A percentile compares a stretch with the other conserved stretches of the same genome.
Conservation (phyloP, 1,140 invertebrate species). For the Paraescarpia echinospica region DNA sequence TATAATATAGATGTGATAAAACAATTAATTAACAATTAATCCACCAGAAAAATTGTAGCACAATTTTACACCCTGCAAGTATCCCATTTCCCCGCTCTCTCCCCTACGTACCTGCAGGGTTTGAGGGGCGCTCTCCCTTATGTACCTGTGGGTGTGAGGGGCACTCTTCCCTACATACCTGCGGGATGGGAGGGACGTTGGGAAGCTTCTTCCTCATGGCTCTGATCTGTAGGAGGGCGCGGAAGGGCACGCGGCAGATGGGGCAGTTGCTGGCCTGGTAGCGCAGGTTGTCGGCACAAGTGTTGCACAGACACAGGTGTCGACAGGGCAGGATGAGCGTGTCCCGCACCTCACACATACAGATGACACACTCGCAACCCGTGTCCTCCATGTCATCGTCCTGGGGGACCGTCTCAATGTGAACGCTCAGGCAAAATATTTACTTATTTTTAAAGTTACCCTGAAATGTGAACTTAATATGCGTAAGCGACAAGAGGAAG, state of each 20-base stretch:
- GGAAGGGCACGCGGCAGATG: slow-evolving; percentile 95
- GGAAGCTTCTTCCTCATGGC: slow-evolving; percentile 78
- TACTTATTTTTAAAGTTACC: not conserved
- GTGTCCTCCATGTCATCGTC: slow-evolving; percentile 74
- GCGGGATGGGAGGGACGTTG: not conserved
- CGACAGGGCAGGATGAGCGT: slow-evolving; percentile 97
- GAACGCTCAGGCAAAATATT: not conserved
- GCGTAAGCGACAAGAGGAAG: no score
- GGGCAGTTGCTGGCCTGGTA: slow-evolving; percentile 98
- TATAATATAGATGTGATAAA: not conserved
- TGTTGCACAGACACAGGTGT: slow-evolving; percentile 96
- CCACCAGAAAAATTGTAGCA: not conserved
- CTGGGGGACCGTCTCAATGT: not conserved
- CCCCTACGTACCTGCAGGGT: not conserved
- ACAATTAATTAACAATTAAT: not conserved
- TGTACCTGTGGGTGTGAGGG: no score
- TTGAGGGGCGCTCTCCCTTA: not conserved
- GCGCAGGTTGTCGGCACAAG: slow-evolving; percentile 92
- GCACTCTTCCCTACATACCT: slow-evolving; percentile 3
- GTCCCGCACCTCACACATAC: slow-evolving; percentile 96
- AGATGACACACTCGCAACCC: slow-evolving; percentile 98
- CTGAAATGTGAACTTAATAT: no score
- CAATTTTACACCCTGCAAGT: not conserved
- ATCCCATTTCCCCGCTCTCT: not conserved
- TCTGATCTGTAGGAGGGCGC: slow-evolving; percentile 92